Evolutionary conservation across 2,888 invertebrate species (phyloP).

Genomic region (Philhelius pedissequus): DNA sequence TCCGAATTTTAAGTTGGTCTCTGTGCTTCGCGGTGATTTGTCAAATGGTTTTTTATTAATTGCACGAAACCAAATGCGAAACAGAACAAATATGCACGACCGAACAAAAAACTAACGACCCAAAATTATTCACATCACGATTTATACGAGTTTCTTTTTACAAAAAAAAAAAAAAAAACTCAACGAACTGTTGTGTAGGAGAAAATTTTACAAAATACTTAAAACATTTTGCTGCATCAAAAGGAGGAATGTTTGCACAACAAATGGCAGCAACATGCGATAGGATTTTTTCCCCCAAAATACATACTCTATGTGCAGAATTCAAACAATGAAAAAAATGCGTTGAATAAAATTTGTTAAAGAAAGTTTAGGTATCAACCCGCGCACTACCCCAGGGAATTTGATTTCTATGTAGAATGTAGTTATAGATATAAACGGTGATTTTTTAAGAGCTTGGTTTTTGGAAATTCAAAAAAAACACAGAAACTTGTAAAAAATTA

Average conservation of each 20-base stretch:
- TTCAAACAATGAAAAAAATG: slow-evolving; percentile 4
- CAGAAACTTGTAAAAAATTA: too few species aligned
- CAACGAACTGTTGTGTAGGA: slow-evolving; percentile 5
- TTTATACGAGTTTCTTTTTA: slow-evolving; percentile 28
- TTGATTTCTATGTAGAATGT: too few species aligned
- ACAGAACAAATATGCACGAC: background rate
- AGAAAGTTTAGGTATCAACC: too few species aligned
- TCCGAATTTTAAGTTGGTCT: slow-evolving; percentile 5
- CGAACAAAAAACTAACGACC: slow-evolving; percentile 7
- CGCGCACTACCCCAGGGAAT: too few species aligned
- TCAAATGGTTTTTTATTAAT: slow-evolving; percentile 20
- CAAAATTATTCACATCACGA: slow-evolving; percentile 36
- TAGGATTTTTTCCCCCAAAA: background rate
- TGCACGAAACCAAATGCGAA: slow-evolving; percentile 1
- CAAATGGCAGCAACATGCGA: background rate
- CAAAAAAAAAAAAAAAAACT: background rate
- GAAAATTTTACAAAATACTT: background rate
- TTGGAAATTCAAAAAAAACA: too few species aligned
- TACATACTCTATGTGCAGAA: slow-evolving; percentile 28
- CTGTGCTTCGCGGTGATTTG: slow-evolving; percentile 1
- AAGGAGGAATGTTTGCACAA: slow-evolving; percentile 21
- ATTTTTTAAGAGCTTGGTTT: too few species aligned
- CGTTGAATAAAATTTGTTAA: slow-evolving; percentile 10
- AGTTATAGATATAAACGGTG: too few species aligned
- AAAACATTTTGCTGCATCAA: slow-evolving; percentile 17